Evolutionary conservation across 2,113 vertebrate species (phyloP), one percentile per base, ranked within the genome.

Genomic region (Hassar affinis): DNA sequence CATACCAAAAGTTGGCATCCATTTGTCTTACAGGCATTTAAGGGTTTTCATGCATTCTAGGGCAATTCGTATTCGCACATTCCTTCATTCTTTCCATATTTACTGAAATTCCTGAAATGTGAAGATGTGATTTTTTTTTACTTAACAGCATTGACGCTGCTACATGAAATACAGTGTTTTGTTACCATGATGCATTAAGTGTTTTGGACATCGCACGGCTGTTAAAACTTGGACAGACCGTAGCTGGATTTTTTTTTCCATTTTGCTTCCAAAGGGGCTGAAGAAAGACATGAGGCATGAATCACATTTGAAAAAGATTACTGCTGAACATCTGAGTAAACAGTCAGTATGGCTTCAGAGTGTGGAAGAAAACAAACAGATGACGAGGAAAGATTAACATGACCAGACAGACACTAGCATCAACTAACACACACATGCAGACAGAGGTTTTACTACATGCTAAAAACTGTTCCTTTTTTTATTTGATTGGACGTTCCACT

Each of bases 301-400:
- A 47, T 57, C 42, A 62, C 69, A 52, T 51, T 51, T 76, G 18
- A 57, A 61, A 56, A 59, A 62, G 56, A 69, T 75, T 75, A 74
- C 59, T 17, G 42, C 33, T 47, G 17, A 75, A 54, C 69, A 82
- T 82, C 69, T 75, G 69, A 38, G 45, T 17, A 47, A 10, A 66
- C 59, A 66, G 57, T 11, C 27, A 25, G 38, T 27, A 33, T 25
- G 27, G 10, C n/a, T n/a, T n/a, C n/a, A 25, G 52, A 61, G 56
- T 33, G 57, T 82, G 1, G 2, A 76, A 20, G 42, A 76, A 82
- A 75, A 64, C 27, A 82, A 82, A 82, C 38, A 82, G 20, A 20
- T 61, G 54, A 82, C 14, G 3, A 11, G 6, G 25, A 61, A 61
- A 57, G 56, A 45, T 9, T 14, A 78, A 45, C 20, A 54, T 9